Evolutionary conservation across 2,888 invertebrate species (phyloP).

Genomic region (Tridacna crocea): DNA sequence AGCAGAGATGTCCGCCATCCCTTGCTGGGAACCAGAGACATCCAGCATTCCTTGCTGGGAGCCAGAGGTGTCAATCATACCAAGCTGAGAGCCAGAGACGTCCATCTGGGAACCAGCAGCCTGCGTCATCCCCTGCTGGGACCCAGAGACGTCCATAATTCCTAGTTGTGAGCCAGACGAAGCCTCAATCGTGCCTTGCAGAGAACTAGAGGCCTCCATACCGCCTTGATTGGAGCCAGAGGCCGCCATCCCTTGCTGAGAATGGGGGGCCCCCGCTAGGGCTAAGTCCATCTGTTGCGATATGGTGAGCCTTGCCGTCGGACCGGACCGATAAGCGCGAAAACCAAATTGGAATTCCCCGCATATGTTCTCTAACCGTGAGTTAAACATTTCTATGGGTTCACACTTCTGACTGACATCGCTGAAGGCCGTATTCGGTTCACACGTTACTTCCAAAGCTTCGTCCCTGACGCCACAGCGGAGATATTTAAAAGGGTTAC

Average conservation of each 20-base stretch:
- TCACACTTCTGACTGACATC: conserved; percentile 38
- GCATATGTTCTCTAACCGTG: conserved; percentile 32
- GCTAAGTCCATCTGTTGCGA: neutral
- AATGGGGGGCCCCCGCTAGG: neutral
- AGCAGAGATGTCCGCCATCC: too few relatives aligned
- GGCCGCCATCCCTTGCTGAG: neutral
- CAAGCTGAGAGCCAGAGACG: too few relatives aligned
- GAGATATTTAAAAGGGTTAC: conserved; percentile 46
- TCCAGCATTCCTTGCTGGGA: too few relatives aligned
- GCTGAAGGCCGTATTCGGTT: conserved; percentile 17
- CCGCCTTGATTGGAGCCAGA: too few relatives aligned
- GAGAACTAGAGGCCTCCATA: too few relatives aligned
- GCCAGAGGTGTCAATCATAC: too few relatives aligned
- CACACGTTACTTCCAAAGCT: conserved; percentile 37
- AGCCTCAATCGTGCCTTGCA: too few relatives aligned
- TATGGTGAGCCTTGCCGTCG: neutral
- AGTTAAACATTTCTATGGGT: conserved; percentile 15
- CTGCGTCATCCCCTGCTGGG: neutral
- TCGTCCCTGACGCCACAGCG: conserved; percentile 30
- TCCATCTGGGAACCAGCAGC: neutral
- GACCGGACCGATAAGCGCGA: neutral
- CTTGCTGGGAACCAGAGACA: too few relatives aligned
- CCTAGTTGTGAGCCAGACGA: too few relatives aligned
- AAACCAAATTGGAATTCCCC: conserved; percentile 47
- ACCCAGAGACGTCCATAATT: neutral